Evolutionary conservation across 1,140 invertebrate genomes (phyloP), one percentile per base, ranked within the genome.

Genomic region (Trichonephila clavipes): DNA sequence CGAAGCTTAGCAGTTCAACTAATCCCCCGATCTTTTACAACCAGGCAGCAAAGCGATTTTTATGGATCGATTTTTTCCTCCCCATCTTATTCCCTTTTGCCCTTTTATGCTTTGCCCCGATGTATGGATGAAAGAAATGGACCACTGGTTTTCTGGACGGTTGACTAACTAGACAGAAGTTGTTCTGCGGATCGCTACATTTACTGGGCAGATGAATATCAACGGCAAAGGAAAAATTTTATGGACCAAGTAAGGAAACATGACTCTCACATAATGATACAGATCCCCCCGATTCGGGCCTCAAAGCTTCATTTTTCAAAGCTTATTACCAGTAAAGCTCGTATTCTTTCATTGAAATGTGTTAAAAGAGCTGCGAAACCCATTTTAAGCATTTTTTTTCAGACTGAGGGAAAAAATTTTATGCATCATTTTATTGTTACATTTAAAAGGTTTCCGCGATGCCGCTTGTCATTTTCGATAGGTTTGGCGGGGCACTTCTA

Each of bases 1-100:
- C 21, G 24, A 66, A 92, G 90, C 81, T 92, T 92, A 93, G 44
- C 59, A 62, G 51, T 66, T 85, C 28, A 24, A 40, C 69, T 93
- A 93, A 93, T 93, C 92, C 92, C 92, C 83, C 91, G 61, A 92
- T 93, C 92, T 93, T 93, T 93, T 93, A 93, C 92, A 93, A 93
- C 86, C 92, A 62, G 61, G 69, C 83, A 88, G 92, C 92, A 88
- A 93, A 88, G 92, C 92, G 92, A 93, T 93, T 93, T 93, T 93
- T 93, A 93, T 93, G 92, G 92, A 88, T 88, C 85, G 86, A 44
- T 72, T 88, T 93, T 93, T 82, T 21, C 10, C 28, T 34, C 34
- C 44, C 28, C 8, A 14, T 59, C 58, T 81, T 77, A 24, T 82
- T 14, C 24, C 40, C 61, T 24, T 77, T 40, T 72, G 40, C 44